Evolutionary conservation across 2,797 vertebrate species (phyloP).

Genomic region (Phalloptychus januarius): DNA sequence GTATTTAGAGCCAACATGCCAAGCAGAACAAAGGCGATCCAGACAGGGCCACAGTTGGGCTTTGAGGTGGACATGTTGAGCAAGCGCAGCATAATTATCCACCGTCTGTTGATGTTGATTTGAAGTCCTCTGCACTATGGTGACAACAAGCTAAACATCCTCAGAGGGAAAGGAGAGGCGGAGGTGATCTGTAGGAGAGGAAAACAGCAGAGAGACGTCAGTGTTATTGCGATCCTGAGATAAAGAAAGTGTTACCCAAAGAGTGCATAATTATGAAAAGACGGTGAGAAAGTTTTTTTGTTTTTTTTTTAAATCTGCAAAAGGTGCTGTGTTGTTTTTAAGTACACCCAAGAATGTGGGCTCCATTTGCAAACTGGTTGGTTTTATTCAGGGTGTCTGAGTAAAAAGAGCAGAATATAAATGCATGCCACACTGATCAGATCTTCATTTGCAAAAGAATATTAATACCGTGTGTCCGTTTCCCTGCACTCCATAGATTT

Average conservation of each 20-base stretch:
- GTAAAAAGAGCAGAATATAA: not conserved
- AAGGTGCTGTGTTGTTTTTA: not conserved
- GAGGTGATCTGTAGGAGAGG: conserved; percentile 35
- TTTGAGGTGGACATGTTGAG: conserved; percentile 21
- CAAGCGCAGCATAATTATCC: conserved; percentile 48
- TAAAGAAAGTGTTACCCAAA: not conserved
- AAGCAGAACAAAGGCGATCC: conserved; percentile 62
- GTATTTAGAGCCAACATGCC: conserved; percentile 25
- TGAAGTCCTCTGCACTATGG: conserved; percentile 45
- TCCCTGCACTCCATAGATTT: not conserved
- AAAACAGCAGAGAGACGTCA: conserved; percentile 6
- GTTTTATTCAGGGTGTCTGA: not conserved
- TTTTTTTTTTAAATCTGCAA: not conserved
- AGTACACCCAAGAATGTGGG: not conserved
- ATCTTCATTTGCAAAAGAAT: not conserved
- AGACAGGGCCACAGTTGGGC: conserved; percentile 11
- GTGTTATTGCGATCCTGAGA: not conserved
- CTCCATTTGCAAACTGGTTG: not conserved
- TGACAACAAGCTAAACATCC: conserved; percentile 41
- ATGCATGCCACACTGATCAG: not conserved
- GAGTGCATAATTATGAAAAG: not conserved
- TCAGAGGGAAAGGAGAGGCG: conserved; percentile 17
- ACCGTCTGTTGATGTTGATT: conserved; percentile 20
- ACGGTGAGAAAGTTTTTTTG: not conserved
- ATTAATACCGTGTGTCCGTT: not conserved